Conservation (phyloP, 2,113 vertebrate species). For the Colossoma macropomum region DNA sequence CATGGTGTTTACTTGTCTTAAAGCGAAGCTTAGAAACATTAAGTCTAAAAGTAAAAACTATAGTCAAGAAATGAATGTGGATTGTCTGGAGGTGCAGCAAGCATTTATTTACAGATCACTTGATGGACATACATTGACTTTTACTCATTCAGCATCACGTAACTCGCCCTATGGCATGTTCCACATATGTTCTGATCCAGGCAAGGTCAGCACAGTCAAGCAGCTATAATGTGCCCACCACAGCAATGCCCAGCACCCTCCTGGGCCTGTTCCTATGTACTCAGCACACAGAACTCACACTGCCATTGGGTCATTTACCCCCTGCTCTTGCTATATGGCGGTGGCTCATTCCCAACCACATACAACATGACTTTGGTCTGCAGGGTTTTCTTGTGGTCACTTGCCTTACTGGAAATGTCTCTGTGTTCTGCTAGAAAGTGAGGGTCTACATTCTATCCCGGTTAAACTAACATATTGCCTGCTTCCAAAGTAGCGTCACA, state of each 20-base stretch:
- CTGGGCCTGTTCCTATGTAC: neutral
- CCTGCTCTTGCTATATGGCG: neutral
- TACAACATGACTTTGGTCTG: neutral
- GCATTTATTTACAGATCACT: neutral
- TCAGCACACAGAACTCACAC: neutral
- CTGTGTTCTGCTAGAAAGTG: neutral
- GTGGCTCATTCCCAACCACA: neutral
- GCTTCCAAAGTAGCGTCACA: too few species aligned
- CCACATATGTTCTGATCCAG: constrained; percentile 36
- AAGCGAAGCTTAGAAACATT: neutral
- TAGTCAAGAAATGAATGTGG: neutral
- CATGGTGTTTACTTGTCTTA: neutral
- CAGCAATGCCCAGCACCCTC: constrained; percentile 17
- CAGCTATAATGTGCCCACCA: constrained; percentile 28
- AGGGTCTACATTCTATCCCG: neutral
- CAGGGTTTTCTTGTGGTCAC: neutral
- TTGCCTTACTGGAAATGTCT: neutral
- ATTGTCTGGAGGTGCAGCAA: neutral
- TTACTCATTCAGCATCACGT: neutral
- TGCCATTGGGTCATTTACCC: neutral
- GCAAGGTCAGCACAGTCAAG: constrained; percentile 42
- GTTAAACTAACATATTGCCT: constrained; percentile 1
- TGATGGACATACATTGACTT: neutral
- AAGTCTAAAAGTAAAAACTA: neutral
- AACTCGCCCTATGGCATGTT: constrained; percentile 3